Base-by-base conservation (phyloP, 2,888 invertebrate genomes). In the Eurytoma adleriae region DNA sequence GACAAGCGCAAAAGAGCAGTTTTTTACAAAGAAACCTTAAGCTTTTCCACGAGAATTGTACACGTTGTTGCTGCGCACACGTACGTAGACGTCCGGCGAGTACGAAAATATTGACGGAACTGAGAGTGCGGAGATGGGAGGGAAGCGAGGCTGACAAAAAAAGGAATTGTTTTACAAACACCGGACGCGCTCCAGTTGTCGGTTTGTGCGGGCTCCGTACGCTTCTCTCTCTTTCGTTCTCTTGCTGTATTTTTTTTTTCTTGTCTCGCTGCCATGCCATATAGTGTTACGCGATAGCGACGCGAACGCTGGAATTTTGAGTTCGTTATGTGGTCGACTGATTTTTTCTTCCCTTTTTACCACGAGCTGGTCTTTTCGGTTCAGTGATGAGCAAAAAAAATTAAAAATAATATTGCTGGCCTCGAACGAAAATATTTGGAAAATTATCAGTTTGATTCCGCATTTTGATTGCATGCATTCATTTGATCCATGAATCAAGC, bases 151-250 rank as follows among this genome's bases (percentile, higher is more conserved):
- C 27, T 12, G 50, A 40, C 56, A 72, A 74, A 79, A 77, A 81
- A 40, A 75, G 50, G 27, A 74, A 71, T 56, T 73, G 72, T 77
- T 80, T 77, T 73, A 66, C 80, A 77, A 80, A 80, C 73, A 73
- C 50, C 73, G 73, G 73, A 70, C 56, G 68, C 76, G 69, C 57
- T 74, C 69, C 74, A 74, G 69, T 79, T 79, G 79, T 69, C 50
- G 54, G 57, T 78, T 78, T 27, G 78, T 72, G 72, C 71, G 48
- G 48, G 40, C 68, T 78, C 72, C 59, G 27, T 78, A 59, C 52
- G 50, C 40, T 68, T 24, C 64, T 18, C 54, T 59, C 67, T 56
- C 52, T 68, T 69, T 68, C 48, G n/a, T 71, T 27, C 48, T 59
- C 48, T 66, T 66, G 20, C 30, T 64, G 40, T 56, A 13, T 62